Percentiles rank a stretch among this genome's conserved stretches.
These are phyloP conservation scores for Psittacara wagleri DNA, from an alignment of 2,113 vertebrate species.

Conservation along the genomic window DNA sequence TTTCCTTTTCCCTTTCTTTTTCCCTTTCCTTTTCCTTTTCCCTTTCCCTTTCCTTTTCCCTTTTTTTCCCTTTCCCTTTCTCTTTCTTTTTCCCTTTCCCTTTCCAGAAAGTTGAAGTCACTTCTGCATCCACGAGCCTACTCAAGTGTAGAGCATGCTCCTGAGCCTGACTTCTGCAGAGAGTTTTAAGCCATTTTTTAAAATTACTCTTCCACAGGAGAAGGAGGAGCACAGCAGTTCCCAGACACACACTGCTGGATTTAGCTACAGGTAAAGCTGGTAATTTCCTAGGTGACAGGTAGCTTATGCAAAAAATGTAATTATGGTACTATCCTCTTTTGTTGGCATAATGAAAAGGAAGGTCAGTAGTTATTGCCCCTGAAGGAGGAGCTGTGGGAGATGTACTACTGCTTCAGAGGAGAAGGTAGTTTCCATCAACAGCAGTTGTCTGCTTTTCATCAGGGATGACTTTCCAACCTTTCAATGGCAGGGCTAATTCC, in stretches of 20 bases:
- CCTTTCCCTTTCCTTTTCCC: not conserved
- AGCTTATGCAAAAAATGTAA: not conserved
- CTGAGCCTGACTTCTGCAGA: not conserved
- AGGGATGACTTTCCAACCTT: not conserved
- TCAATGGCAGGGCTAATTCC: not conserved
- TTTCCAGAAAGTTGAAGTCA: not conserved
- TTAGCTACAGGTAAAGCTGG: not conserved
- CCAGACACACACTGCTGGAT: not conserved
- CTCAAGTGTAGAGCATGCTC: rapidly evolving
- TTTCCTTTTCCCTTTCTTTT: not conserved
- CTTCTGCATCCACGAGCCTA: not conserved
- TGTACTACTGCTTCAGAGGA: not conserved
- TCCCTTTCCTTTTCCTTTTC: not conserved
- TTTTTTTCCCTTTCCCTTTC: not conserved
- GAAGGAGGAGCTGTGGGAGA: not conserved
- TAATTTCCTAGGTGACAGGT: not conserved
- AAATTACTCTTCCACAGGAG: not conserved
- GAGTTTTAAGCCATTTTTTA: not conserved
- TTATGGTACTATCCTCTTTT: not conserved
- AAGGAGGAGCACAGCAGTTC: not conserved
- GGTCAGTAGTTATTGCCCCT: not conserved
- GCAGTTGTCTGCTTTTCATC: not conserved
- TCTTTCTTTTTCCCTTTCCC: not conserved
- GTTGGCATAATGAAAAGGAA: not conserved
- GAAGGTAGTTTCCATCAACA: not conserved